Conservation (phyloP, 2,113 vertebrate genomes). For the Nycticryphes semicollaris region DNA sequence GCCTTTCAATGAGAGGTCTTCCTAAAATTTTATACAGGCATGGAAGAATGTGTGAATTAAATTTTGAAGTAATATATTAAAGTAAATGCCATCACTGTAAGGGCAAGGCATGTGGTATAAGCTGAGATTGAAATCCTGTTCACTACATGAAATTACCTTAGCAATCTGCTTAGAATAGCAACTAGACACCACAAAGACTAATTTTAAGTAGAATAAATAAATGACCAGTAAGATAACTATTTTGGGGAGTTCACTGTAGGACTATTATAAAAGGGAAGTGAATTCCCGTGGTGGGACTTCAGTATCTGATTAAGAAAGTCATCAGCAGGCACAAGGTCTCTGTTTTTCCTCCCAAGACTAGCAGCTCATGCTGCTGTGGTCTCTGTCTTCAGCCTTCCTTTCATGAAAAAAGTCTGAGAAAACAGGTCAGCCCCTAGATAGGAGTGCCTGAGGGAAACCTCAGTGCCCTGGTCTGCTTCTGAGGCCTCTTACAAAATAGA, state of each 20-base stretch:
- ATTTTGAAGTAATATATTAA: background rate
- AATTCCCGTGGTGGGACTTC: background rate
- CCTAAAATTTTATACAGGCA: background rate
- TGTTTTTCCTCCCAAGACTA: background rate
- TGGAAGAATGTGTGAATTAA: background rate
- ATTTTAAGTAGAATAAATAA: conserved; percentile 6
- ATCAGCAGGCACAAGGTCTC: background rate
- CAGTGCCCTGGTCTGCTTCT: background rate
- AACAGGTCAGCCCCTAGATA: background rate
- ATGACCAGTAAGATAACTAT: background rate
- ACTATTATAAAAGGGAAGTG: background rate
- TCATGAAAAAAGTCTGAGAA: background rate
- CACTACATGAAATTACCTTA: background rate
- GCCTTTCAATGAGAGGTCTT: background rate
- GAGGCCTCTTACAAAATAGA: background rate
- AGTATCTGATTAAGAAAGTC: background rate
- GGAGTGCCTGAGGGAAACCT: background rate
- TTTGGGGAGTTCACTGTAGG: background rate
- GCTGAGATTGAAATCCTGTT: background rate
- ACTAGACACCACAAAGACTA: background rate
- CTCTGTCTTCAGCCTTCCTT: background rate
- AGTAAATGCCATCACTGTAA: background rate
- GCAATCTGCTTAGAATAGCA: background rate
- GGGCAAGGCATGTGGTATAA: background rate
- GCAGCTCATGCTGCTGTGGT: background rate